Base-by-base conservation (phyloP, 2,888 invertebrate species). In the Andrena bucephala region DNA sequence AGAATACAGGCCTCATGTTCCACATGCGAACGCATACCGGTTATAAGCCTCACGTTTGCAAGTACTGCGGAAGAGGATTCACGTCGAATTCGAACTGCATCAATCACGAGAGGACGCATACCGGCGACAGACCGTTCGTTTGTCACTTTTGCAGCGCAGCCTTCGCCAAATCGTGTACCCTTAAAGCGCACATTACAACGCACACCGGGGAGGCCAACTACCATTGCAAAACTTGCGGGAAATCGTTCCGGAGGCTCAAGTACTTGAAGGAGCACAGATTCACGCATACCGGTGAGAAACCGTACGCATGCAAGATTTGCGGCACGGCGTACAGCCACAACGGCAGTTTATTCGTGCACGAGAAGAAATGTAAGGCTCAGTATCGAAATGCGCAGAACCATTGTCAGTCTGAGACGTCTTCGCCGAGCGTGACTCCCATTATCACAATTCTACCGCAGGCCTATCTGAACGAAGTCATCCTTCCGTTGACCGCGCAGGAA, bases 191-290 rank as follows among this genome's bases (percentile, higher is more conserved):
- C 66, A 92, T 93, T 27, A 93, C 93, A 16, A 93, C 92, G 4
- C 93, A 93, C 63, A 93, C 93, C 0, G 93, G 93, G 0, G 93
- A 93, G 70, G 93, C 93, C 0, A 93, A 93, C 88, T 93, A 93
- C 76, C 93, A 92, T 60, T 93, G 93, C 50, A 93, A 93, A 86
- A 93, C 93, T 0, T 93, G 93, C n/a, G 92, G 92, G 0, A 93
- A 93, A 76, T 92, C 93, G 0, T 93, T 93, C 29, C 85, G 92
- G 31, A 70, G 93, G 42, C 63, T 93, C 2, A 93, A 93, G n/a
- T 93, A 93, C 50, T 75, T 93, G 29, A 93, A 93, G 48, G 93
- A 93, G 60, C 93, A 93, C 66, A 85, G 89, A 54, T 93, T 92
- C 29, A 93, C 93, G 2, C 93, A 93, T 29, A 93, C 93, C 0